These are phyloP conservation scores for Ceraclea dissimilis DNA, from an alignment of 2,888 invertebrate species.

Conservation along the genomic window DNA sequence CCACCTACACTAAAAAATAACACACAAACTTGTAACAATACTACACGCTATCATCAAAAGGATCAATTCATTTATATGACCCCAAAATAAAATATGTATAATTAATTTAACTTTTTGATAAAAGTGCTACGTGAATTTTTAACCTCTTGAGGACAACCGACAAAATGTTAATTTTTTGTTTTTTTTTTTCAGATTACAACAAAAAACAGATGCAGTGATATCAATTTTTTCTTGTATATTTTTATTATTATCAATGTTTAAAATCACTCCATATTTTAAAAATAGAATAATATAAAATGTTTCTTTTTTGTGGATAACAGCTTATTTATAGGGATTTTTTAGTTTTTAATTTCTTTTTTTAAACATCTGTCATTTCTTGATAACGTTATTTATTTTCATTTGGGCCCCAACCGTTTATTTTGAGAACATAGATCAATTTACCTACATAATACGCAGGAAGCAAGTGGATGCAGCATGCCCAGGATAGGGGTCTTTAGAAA, in stretches of 20 bases:
- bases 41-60: not conserved
- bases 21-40: not conserved
- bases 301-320: not conserved
- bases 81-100: not conserved
- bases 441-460: no score
- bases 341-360: not conserved
- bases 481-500: no score
- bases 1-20: not conserved
- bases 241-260: not conserved
- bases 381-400: no score
- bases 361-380: not conserved
- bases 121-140: not conserved
- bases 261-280: not conserved
- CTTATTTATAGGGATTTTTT: constrained; percentile 1
- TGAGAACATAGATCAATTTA: no score
- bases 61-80: not conserved
- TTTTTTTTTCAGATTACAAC: not conserved
- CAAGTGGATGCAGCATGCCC: no score
- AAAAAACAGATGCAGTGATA: constrained; percentile 2
- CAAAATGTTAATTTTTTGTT: no score
- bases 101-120: not conserved
- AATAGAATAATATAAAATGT: not conserved
- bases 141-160: not conserved
- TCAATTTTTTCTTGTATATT: not conserved
- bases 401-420: no score